Base-by-base conservation (phyloP, 1,140 invertebrate genomes). In the Plutomurus gul region DNA sequence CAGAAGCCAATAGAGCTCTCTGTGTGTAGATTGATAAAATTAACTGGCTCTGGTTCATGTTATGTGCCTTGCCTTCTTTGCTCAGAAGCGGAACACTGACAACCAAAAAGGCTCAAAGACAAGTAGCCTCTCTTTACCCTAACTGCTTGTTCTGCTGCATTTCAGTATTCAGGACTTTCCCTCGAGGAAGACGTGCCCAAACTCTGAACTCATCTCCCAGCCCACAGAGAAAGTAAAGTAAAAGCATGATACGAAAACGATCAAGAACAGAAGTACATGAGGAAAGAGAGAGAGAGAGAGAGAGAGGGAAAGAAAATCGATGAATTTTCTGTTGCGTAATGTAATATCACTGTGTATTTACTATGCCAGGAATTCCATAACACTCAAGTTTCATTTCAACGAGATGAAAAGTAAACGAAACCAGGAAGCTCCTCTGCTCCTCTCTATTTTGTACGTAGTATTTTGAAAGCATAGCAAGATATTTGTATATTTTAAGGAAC, bases 21-120 rank as follows among this genome's bases (percentile, higher is more conserved):
- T 43, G 39, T n/a, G 56, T 33, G 56, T 65, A 65, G 36, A 65
- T 65, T 65, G 56, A 65, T 65, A 65, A 65, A 65, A 65, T 65
- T 65, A 65, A 65, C 56, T 65, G 18, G 56, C 56, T 65, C 56
- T 30, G 56, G 56, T 65, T 65, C 56, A 65, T 65, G 36, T 65
- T 65, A n/a, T n/a, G n/a, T n/a, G n/a, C n/a, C n/a, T n/a, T n/a
- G n/a, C n/a, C n/a, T n/a, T n/a, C n/a, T n/a, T n/a, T n/a, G n/a
- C n/a, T n/a, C n/a, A n/a, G n/a, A n/a, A n/a, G n/a, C n/a, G n/a
- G n/a, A n/a, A n/a, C n/a, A n/a, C n/a, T n/a, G n/a, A n/a, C n/a
- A n/a, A n/a, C n/a, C n/a, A n/a, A n/a, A n/a, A n/a, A n/a, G n/a
- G n/a, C n/a, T n/a, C n/a, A n/a, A n/a, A n/a, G n/a, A n/a, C n/a